Base-by-base conservation (phyloP, 1,140 invertebrate genomes). In the Chymomyza costata region DNA sequence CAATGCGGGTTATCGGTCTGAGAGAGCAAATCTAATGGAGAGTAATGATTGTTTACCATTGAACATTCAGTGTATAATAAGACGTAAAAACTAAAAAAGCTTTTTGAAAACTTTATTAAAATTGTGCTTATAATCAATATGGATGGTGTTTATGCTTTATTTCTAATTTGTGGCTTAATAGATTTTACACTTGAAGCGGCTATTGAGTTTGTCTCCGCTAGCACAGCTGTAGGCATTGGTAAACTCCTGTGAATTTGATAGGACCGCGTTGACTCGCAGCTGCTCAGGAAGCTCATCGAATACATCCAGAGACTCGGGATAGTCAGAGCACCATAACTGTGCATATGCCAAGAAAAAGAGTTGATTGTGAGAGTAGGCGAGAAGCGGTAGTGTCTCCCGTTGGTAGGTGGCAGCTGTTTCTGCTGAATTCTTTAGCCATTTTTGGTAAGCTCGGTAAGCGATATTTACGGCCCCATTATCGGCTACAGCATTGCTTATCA, bases 401-500 rank as follows among this genome's bases (percentile, higher is more conserved):
- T 88, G 86, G 28, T 64, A 32, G 80, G 81, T 59, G 88, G 64
- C 86, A 6, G 83, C 55, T 2, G 61, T 48, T 2, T 70, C 69
- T 21, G 88, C 87, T 7, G 80, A 64, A 2, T 88, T 92, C 32
- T 90, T 88, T 5, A 93, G 65, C 84, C 84, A 82, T 13, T 76
- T 53, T 1, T 51, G 47, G 74, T 96, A 98, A 1, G 95, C 95
- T 85, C 95, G 91, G 85, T 92, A 97, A 0, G 95, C 94, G 1
- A 95, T 95, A 68, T 95, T 93, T 2, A 98, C 85, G 0, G 95
- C 96, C 2, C 95, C 96, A 86, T 97, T 98, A 78, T 97, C 96
- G 5, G 95, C 95, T 34, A 98, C 96, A 73, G 97, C 96, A 0
- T 68, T 49, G 89, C 93, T 81, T 89, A 91, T 65, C 89, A 93